Evolutionary conservation across 2,797 vertebrate genomes (phyloP).

Genomic region (Molossus alvarezi): DNA sequence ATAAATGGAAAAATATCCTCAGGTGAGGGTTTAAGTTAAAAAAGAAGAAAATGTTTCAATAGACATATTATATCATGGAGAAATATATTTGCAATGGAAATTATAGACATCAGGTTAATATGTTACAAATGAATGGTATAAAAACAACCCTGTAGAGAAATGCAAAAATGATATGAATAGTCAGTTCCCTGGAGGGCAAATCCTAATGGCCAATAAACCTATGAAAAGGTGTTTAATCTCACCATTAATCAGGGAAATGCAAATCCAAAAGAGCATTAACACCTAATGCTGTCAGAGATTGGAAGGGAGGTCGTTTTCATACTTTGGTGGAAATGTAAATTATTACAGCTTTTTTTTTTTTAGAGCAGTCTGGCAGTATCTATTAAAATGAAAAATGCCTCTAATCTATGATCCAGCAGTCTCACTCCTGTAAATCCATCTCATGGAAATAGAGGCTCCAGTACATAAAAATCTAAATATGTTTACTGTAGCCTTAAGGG

Average conservation of each 20-base stretch:
- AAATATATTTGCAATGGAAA: conserved; percentile 16
- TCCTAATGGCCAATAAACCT: conserved; percentile 41
- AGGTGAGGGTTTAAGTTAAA: too few relatives aligned
- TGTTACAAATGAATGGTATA: neutral
- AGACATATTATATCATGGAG: neutral
- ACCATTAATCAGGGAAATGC: conserved; percentile 60
- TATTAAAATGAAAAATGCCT: conserved; percentile 69
- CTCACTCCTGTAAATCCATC: conserved; percentile 23
- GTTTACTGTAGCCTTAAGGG: neutral
- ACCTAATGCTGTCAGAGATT: conserved; percentile 12
- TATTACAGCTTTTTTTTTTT: conserved; percentile 24
- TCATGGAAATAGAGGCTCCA: conserved; percentile 26
- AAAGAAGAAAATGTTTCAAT: neutral
- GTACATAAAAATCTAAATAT: conserved; percentile 2
- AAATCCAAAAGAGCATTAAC: conserved; percentile 60
- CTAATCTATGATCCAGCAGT: neutral
- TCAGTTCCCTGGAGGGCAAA: neutral
- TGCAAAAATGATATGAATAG: conserved; percentile 15
- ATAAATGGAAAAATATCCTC: too few relatives aligned
- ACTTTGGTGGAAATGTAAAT: conserved; percentile 6
- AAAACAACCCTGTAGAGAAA: conserved; percentile 15
- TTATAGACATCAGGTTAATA: neutral
- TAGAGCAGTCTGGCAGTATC: conserved; percentile 48
- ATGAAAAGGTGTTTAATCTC: conserved; percentile 62
- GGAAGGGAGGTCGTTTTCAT: conserved; percentile 39